Conservation (phyloP, 1,140 invertebrate genomes). For the honey bee (Apis mellifera) region Amel_HAv3.1 CM009946.2:3980001-3980500, state of each 20-base stretch:
- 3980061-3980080: slow-evolving; percentile 65
- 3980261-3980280: too few relatives aligned
- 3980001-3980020: slow-evolving; percentile 75
- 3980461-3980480: slow-evolving; percentile 60
- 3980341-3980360: too few relatives aligned
- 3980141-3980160: neutral
- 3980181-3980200: neutral
- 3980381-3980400: neutral
- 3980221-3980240: too few relatives aligned
- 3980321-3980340: too few relatives aligned
- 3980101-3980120: neutral
- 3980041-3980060: slow-evolving; percentile 64
- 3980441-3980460: slow-evolving; percentile 37
- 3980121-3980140: neutral
- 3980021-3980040: slow-evolving; percentile 76
- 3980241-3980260: too few relatives aligned
- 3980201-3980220: too few relatives aligned
- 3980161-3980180: neutral
- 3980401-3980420: slow-evolving; percentile 37
- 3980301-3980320: too few relatives aligned
- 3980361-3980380: neutral
- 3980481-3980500: slow-evolving; percentile 80
- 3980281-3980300: too few relatives aligned
- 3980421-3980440: slow-evolving; percentile 39
- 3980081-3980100: slow-evolving; percentile 69